Base-by-base conservation (phyloP, 2,797 vertebrate species). In the Ambastaia sidthimunki region DNA sequence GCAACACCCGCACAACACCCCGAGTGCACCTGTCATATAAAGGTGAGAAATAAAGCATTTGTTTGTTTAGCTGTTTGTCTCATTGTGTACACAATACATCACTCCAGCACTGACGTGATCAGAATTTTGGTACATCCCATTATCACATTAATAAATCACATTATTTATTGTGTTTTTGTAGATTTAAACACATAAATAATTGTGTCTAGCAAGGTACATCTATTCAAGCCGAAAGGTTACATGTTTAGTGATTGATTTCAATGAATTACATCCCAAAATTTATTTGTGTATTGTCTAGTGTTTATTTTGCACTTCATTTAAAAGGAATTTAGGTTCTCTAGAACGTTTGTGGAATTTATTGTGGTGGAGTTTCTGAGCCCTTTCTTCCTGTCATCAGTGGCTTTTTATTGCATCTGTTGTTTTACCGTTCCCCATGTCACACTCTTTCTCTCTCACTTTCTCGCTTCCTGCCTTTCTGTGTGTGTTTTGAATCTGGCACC, bases 11-110 rank as follows among this genome's bases (percentile, higher is more conserved):
- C 71, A 82, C 83, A 72, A 86, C 88, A 75, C 89, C 89, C 80
- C 80, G 89, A 77, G 88, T 90, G 63, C 81, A 88, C 86, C 78
- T 90, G 78, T 86, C 89, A 82, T 90, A 88, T 83, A 90, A 87
- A 90, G 89, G 89, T 90, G 80, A 88, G 88, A 62, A 31, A 62
- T 31, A 0, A 60, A 60, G 23, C 23, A 6, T 60, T 25, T 31
- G 59, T 31, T 62, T 60, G 23, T 9, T 72, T 80, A 59, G 48
- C 71, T 79, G 82, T 78, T 81, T 80, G 48, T 16, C 12, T 55
- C 15, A 67, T 16, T 50, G 11, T 31, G 21, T 60, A 47, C 23
- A 60, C 23, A 15, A 19, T 19, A 21, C 1, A 34, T 62, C 37
- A 11, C 12, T 25, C 2, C 16, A 15, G 9, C 47, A 52, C 0